phyloP scores from a whole-genome alignment of 2,113 vertebrate genomes.

The Lasiurus borealis region DNA sequence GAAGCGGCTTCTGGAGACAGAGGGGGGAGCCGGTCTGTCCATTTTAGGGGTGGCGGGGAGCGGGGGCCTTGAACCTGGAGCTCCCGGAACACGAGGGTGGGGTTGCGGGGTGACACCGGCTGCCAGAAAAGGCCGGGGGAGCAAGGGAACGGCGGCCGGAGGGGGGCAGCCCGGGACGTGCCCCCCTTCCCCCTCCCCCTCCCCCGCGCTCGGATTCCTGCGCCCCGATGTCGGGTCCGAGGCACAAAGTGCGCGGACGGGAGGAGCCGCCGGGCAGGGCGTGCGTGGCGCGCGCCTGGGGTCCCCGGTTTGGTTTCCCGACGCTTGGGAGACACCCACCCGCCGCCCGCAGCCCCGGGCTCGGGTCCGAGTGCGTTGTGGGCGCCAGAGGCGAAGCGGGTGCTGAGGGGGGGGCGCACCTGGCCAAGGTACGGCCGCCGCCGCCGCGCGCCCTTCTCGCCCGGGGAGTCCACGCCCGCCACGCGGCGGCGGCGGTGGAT shows the following conservation, averaged over 20 bases:
- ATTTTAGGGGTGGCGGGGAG: rapidly evolving
- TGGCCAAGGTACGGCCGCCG: background rate
- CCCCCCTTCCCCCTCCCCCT: background rate
- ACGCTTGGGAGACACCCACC: background rate
- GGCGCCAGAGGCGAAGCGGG: background rate
- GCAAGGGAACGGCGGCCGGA: background rate
- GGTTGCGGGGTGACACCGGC: background rate
- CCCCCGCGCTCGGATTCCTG: background rate
- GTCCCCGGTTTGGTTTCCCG: background rate
- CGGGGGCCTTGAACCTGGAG: background rate
- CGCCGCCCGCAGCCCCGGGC: background rate
- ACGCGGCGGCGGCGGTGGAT: background rate
- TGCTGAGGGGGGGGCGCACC: background rate
- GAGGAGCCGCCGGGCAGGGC: background rate
- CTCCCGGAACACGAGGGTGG: background rate
- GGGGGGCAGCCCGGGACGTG: too few species aligned
- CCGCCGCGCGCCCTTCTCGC: too few species aligned
- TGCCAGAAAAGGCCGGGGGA: background rate
- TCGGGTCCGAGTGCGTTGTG: background rate
- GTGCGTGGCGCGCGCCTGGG: background rate
- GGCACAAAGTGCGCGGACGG: background rate
- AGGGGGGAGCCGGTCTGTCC: background rate
- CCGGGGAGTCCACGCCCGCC: background rate
- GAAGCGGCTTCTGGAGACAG: background rate
- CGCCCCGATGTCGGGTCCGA: background rate